phyloP scores from a whole-genome alignment of 2,888 invertebrate species.

The Pycnomerus fuliginosus region DNA sequence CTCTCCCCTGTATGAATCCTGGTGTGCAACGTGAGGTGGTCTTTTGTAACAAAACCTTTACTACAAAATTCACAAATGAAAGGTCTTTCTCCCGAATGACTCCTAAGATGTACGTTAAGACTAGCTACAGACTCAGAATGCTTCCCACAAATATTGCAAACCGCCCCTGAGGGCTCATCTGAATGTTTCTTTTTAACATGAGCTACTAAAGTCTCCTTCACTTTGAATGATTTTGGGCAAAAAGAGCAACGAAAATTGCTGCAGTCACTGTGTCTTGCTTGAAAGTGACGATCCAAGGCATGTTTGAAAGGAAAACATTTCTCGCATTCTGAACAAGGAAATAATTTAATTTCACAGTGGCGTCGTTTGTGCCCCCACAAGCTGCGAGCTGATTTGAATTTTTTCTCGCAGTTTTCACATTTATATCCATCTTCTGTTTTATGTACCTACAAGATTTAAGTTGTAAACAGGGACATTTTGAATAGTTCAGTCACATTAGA shows the following conservation, averaged over 20 bases:
- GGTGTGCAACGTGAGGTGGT: slow-evolving; percentile 1
- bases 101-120: slow-evolving; percentile 2
- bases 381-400: not conserved
- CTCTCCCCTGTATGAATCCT: slow-evolving; percentile 4
- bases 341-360: not conserved
- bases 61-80: slow-evolving; percentile 1
- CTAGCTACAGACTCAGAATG: not conserved
- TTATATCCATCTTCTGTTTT: slow-evolving; percentile 2
- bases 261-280: not conserved
- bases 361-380: slow-evolving; percentile 4
- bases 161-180: not conserved
- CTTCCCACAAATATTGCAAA: slow-evolving; percentile 4
- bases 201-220: slow-evolving; percentile 1
- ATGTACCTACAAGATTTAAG: slow-evolving; percentile 1
- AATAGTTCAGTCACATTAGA: too few species aligned
- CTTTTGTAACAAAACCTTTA: slow-evolving; percentile 3
- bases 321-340: not conserved
- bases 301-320: slow-evolving; percentile 2
- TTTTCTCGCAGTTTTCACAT: slow-evolving; percentile 1
- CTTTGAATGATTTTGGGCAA: slow-evolving; percentile 3
- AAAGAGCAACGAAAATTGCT: not conserved
- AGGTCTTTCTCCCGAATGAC: slow-evolving; percentile 2
- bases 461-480: too few species aligned
- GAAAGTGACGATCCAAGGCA: slow-evolving; percentile 2
- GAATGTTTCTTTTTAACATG: slow-evolving; percentile 2